Evolutionary conservation across 2,797 vertebrate genomes (phyloP), one percentile per base, ranked within the genome.

Genomic region (Darevskia mixta): DNA sequence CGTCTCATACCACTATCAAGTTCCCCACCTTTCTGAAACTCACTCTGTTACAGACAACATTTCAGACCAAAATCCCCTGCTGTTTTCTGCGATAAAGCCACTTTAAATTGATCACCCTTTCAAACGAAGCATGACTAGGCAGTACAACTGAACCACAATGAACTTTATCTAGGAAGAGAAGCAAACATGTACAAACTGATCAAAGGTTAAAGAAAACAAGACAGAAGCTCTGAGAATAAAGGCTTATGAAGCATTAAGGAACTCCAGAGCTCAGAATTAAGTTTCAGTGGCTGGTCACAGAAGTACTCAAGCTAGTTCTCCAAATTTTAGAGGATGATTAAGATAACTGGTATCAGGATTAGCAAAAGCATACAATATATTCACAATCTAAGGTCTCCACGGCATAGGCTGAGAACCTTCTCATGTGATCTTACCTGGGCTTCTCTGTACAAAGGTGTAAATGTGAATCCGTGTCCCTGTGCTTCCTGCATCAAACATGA

Each of bases 401-500:
- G 8, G 15, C 80, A 82, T 8, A 43, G 8, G 43, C 2, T 25
- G 27, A 61, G 17, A 87, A 85, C 38, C 38, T 67, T 72, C 55
- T 78, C 45, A 87, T 0, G 0, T 13, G 58, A 79, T 95, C 95
- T 97, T 89, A 99, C 99, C 98, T 94, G 98, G 96, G 90, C 97
- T 97, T 93, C 97, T 98, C 95, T 99, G 98, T 92, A 98, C 98
- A 96, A 99, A 99, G 79, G 97, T 99, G 85, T 99, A 99, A 96
- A 99, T 97, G 91, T 99, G 99, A 96, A 99, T 99, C 80, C 99
- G 97, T 38, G 98, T 99, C 95, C 99, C 99, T 71, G 98, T 99
- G 97, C 99, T 99, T 92, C 99, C 99, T 0, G 99, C 99, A 1
- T 99, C 99, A 92, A 99, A 99, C 98, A 99, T 99, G 96, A 99